Conservation (phyloP, 1,140 invertebrate genomes). For the Acyrthosiphon pisum region DNA sequence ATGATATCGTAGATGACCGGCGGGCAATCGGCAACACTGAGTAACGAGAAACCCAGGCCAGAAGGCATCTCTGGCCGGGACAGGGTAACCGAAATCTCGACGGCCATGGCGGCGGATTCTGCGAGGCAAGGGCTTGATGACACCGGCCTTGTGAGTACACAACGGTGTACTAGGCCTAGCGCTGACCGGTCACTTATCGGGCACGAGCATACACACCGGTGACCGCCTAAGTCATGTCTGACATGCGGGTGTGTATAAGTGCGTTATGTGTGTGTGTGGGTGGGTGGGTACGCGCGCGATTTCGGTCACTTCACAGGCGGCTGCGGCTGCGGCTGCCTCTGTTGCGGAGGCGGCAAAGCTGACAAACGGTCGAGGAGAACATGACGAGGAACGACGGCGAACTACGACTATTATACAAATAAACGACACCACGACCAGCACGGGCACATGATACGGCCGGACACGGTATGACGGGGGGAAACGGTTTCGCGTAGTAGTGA, state of each 20-base stretch:
- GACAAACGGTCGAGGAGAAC: background rate
- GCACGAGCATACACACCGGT: background rate
- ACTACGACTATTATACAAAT: background rate
- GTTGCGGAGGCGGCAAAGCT: background rate
- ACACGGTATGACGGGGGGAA: background rate
- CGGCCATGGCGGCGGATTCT: conserved; percentile 72
- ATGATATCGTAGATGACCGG: conserved; percentile 91
- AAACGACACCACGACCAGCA: background rate
- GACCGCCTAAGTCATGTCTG: conserved; percentile 22
- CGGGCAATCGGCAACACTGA: conserved; percentile 85
- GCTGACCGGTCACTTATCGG: background rate
- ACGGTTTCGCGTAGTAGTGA: conserved; percentile 16
- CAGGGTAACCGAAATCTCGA: conserved; percentile 83
- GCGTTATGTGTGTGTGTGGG: too few relatives aligned
- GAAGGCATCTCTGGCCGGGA: conserved; percentile 75
- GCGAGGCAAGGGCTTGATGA: background rate
- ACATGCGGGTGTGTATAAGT: background rate
- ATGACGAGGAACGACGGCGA: background rate
- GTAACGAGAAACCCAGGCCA: conserved; percentile 87
- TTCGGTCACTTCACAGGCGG: background rate
- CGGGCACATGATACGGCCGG: conserved; percentile 38
- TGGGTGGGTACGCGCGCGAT: background rate
- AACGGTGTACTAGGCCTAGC: background rate
- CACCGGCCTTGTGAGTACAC: background rate
- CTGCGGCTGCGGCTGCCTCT: background rate